Evolutionary conservation across 2,113 vertebrate genomes (phyloP), one percentile per base, ranked within the genome.

Genomic region (Falcunculus frontatus): DNA sequence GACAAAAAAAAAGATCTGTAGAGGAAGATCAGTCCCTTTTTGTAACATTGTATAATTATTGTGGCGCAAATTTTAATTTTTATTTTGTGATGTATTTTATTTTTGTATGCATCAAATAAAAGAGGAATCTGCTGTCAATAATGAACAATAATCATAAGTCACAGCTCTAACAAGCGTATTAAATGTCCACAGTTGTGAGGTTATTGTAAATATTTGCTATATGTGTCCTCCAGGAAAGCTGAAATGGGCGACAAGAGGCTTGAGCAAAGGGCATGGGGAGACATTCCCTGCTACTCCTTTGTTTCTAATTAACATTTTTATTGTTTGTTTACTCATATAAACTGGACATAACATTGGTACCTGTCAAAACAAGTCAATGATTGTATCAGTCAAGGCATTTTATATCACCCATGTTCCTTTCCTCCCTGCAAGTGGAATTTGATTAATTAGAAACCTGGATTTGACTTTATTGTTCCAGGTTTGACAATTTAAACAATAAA

Each of bases 341-440:
- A n/a, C 52, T 55, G 47, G 27, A 52, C 49, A 29, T 44, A 85
- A n/a, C 89, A 56, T 35, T 35, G 68, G 11, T 92, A 81, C 35
- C 42, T 91, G 76, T 95, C 94, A 96, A 95, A 97, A 92, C 55
- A 95, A 89, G 23, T 95, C 69, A 92, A 56, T 92, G 64, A 39
- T 72, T 2, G 1, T 41, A 52, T 44, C 64, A 67, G 29, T 81
- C 35, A 92, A 70, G 81, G 13, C 41, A 59, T 41, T 94, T 94
- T 70, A 33, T 56, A 22, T 77, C 86, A 74, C 55, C 17, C 22
- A 4, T 65, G 47, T 88, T 93, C 33, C 56, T 84, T 94, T 90
- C 72, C 42, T 83, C 27, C 55, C 19, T 67, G 16, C 50, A 68
- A 80, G 55, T 68, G 33, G 55, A 84, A 93, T 84, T 80, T 80